phyloP scores from a whole-genome alignment of 2,113 vertebrate species.

The Cyanoderma ruficeps region DNA sequence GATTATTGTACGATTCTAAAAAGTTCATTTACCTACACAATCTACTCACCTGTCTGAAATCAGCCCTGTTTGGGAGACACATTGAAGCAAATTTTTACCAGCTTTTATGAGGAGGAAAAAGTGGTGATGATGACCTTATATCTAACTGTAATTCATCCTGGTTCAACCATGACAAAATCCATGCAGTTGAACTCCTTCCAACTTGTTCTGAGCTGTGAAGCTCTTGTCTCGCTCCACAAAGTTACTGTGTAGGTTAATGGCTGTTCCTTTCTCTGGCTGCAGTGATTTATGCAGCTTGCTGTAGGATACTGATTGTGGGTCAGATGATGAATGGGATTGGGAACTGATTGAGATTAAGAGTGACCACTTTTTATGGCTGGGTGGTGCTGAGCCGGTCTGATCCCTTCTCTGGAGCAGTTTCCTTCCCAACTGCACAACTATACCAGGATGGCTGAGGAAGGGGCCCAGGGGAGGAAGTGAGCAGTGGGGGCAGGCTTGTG shows the following conservation, averaged over 20 bases:
- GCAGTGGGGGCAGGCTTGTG: not conserved
- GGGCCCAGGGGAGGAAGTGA: not conserved
- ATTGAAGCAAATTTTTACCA: not conserved
- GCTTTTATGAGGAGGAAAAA: not conserved
- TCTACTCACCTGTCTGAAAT: not conserved
- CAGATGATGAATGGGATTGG: not conserved
- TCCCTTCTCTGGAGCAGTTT: not conserved
- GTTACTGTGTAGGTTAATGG: not conserved
- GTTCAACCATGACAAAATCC: not conserved
- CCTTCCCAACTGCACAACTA: not conserved
- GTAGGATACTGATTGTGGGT: not conserved
- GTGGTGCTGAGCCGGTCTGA: not conserved
- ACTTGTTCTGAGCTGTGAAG: not conserved
- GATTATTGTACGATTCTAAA: not conserved
- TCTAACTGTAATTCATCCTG: not conserved
- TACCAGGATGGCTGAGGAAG: not conserved
- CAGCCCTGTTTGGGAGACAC: not conserved
- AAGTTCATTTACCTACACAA: not conserved
- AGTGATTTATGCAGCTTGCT: not conserved
- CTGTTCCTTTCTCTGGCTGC: not conserved
- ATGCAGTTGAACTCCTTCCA: not conserved
- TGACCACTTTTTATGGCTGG: not conserved
- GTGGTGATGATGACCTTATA: not conserved
- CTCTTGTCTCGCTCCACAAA: not conserved
- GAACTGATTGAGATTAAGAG: not conserved